Percentiles rank a stretch among this genome's conserved stretches.
Evolutionary conservation across 2,888 invertebrate genomes (phyloP).

Genomic region (Spilarctia lutea): DNA sequence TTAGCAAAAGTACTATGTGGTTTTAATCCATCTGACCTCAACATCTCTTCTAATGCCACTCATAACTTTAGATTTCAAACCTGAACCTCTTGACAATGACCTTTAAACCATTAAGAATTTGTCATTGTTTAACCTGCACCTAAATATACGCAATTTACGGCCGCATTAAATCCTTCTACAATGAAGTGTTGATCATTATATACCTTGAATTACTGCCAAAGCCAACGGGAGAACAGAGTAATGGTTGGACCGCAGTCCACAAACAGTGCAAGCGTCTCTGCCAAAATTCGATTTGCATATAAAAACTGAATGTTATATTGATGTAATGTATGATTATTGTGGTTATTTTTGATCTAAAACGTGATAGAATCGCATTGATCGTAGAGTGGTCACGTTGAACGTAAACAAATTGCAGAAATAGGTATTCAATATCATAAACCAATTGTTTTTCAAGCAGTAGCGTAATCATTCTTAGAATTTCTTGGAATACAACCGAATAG

Average conservation of each 20-base stretch:
- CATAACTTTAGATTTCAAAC: too few relatives aligned
- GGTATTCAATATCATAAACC: background rate
- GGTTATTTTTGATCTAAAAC: background rate
- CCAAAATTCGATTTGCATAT: constrained; percentile 30
- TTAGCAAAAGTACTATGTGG: too few relatives aligned
- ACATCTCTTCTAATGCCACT: too few relatives aligned
- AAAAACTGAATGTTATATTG: constrained; percentile 19
- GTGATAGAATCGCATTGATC: background rate
- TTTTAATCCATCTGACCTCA: too few relatives aligned
- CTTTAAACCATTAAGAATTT: background rate
- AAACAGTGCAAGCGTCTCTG: constrained; percentile 34
- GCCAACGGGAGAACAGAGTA: constrained; percentile 19
- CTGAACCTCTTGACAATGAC: background rate
- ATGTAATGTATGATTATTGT: constrained; percentile 17
- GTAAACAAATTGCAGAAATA: background rate
- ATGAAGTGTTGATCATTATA: constrained; percentile 11
- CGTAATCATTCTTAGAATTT: background rate
- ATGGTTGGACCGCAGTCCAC: constrained; percentile 26
- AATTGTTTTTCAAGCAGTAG: background rate
- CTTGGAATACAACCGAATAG: background rate
- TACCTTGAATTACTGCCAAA: constrained; percentile 47
- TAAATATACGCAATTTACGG: constrained; percentile 3
- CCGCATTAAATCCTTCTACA: background rate
- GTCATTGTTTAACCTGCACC: constrained; percentile 5
- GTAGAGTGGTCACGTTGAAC: background rate